These are phyloP conservation scores for Pontoporia blainvillei DNA, from an alignment of 2,113 vertebrate species.

Conservation along the genomic window DNA sequence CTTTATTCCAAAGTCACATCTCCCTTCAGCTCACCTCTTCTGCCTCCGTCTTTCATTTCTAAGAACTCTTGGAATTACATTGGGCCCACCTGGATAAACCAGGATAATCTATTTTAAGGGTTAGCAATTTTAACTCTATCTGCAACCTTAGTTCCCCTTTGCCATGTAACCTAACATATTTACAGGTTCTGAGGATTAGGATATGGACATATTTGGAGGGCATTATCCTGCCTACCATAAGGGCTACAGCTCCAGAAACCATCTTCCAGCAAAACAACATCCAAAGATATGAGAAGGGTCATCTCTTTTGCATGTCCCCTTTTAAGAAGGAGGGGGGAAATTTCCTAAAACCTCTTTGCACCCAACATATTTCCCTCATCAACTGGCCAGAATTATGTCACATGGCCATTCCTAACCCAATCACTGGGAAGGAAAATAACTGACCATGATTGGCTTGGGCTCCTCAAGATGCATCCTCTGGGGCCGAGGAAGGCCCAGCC, in stretches of 20 bases:
- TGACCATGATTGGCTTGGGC: neutral
- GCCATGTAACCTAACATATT: neutral
- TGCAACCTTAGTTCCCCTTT: neutral
- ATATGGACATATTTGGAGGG: neutral
- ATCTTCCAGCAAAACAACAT: neutral
- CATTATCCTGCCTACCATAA: neutral
- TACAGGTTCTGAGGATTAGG: neutral
- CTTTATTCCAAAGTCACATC: neutral
- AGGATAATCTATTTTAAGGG: neutral
- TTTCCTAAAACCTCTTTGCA: neutral
- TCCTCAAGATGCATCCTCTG: neutral
- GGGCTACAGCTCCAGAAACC: neutral
- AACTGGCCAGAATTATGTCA: neutral
- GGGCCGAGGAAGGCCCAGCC: neutral
- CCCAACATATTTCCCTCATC: neutral
- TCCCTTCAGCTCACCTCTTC: neutral
- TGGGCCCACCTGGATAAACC: neutral
- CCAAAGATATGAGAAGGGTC: neutral
- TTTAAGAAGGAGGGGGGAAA: neutral
- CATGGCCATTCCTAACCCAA: neutral
- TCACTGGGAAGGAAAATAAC: neutral
- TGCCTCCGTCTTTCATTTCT: neutral
- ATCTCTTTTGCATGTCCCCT: neutral
- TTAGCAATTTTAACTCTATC: neutral
- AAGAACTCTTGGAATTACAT: neutral